phyloP scores from a whole-genome alignment of 2,797 vertebrate genomes.

The Steatocranus sp. region DNA sequence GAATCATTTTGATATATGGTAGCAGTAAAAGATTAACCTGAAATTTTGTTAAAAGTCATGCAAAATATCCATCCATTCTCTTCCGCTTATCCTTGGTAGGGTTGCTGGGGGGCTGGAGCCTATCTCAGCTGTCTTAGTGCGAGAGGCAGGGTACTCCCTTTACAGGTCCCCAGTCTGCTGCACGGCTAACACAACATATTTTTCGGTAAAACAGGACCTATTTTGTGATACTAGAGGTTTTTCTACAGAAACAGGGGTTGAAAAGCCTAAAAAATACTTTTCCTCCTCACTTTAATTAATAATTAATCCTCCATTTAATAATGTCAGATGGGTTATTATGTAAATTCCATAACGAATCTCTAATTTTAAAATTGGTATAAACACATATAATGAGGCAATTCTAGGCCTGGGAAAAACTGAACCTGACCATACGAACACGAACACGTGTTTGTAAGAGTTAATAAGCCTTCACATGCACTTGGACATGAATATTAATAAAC shows the following conservation, averaged over 20 bases:
- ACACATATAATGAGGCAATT: neutral
- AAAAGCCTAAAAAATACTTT: neutral
- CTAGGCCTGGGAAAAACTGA: neutral
- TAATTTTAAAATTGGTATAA: neutral
- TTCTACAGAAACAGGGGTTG: neutral
- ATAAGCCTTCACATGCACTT: neutral
- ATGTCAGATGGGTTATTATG: neutral
- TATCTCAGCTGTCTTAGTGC: neutral
- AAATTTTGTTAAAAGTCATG: neutral
- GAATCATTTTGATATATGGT: neutral
- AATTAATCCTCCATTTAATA: neutral
- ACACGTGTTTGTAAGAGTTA: neutral
- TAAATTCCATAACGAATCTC: neutral
- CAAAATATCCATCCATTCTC: neutral
- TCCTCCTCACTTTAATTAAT: neutral
- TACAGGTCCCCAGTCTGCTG: neutral
- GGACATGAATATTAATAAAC: neutral
- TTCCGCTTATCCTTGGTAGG: neutral
- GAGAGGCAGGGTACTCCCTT: neutral
- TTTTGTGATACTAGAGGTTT: neutral
- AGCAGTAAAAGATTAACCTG: neutral
- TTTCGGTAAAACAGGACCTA: neutral
- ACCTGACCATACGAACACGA: neutral
- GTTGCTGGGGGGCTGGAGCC: neutral
- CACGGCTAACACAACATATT: neutral